phyloP scores from a whole-genome alignment of 2,888 invertebrate species.

The Nowickia ferox region DNA sequence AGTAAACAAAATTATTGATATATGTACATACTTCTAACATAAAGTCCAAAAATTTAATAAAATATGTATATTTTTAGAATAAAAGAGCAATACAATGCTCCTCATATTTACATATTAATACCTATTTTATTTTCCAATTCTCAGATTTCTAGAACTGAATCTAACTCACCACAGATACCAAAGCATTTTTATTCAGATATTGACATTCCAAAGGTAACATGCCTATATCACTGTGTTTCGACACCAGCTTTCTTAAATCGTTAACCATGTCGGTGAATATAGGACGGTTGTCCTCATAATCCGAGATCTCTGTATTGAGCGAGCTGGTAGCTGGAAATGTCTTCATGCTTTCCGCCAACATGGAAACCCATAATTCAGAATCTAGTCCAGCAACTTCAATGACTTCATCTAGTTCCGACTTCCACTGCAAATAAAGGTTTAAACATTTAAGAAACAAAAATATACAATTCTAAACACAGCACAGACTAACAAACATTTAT shows the following conservation, averaged over 20 bases:
- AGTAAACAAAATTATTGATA: background rate
- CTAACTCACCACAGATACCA: conserved; percentile 90
- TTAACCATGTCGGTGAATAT: conserved; percentile 95
- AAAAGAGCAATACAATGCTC: background rate
- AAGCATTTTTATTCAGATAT: conserved; percentile 96
- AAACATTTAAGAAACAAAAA: background rate
- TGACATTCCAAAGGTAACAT: conserved; percentile 97
- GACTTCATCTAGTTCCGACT: conserved; percentile 95
- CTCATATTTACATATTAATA: background rate
- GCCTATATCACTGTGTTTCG: conserved; percentile 92
- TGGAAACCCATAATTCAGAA: conserved; percentile 98
- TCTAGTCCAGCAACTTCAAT: conserved; percentile 96
- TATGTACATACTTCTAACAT: background rate
- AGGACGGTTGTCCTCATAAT: conserved; percentile 94
- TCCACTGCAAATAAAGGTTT: conserved; percentile 88
- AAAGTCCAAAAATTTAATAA: background rate
- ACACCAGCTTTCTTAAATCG: conserved; percentile 91
- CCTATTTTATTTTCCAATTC: background rate
- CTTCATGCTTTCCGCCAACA: conserved; percentile 97
- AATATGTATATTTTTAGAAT: too few species aligned
- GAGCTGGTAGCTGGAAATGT: conserved; percentile 95
- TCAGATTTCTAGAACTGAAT: background rate
- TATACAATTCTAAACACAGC: background rate
- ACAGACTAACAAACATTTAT: conserved; percentile 25
- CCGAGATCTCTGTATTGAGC: conserved; percentile 93